Evolutionary conservation across 2,113 vertebrate genomes (phyloP), one percentile per base, ranked within the genome.

Genomic region (Pseudorhombus dupliciocellatus): DNA sequence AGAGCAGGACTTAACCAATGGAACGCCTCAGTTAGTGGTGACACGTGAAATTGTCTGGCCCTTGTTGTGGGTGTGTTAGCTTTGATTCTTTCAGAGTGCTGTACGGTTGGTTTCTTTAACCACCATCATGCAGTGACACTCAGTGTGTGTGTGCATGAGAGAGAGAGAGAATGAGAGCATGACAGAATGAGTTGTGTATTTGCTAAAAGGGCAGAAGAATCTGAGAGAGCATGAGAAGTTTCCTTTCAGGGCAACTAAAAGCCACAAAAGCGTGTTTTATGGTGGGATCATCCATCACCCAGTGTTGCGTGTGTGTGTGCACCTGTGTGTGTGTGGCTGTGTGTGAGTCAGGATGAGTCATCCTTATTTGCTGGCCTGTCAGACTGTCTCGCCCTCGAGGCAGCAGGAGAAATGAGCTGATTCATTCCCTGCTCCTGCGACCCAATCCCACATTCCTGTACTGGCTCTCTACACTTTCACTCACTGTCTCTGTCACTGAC

Each of bases 261-360:
- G 71, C 56, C 26, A 53, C 64, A 44, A 44, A 63, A 52, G 66
- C 52, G 46, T 42, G 77, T 81, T 80, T 72, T 82, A 53, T 57
- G n/a, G 62, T 68, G 60, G 52, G 52, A 74, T 73, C 67, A 79
- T 72, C 73, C 61, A 66, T 77, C 75, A 59, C 44, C 42, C 56
- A 34, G 28, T 66, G 18, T 72, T 54, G 25, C 53, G 54, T 55
- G 55, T 66, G 50, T 73, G 34, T 66, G 62, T 26, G 34, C 5
- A 21, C 3, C 1, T 26, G 16, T 56, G 31, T 22, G 34, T 22
- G 24, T 46, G 24, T 22, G 25, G 25, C 26, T 65, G 24, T 61
- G 66, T 61, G 54, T 77, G 83, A 86, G 80, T 90, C 80, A 83
- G 46, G 53, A 80, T 88, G 91, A 92, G 75, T 91, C 90, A 93